Conservation (phyloP, 2,797 vertebrate species). For the Characodon lateralis region DNA sequence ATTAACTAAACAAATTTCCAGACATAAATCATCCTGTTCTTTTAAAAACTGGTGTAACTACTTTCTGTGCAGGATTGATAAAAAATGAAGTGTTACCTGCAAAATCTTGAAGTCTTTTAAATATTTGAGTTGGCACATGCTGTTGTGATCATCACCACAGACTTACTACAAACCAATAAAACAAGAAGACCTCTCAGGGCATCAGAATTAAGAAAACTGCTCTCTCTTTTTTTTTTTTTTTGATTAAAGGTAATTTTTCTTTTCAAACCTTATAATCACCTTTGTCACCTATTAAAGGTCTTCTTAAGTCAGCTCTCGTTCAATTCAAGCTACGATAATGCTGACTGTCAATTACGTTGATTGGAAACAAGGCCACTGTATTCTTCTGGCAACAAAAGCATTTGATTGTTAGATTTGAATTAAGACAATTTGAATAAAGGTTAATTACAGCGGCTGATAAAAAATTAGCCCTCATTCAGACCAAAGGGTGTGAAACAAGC, state of each 20-base stretch:
- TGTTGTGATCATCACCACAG: constrained; percentile 37
- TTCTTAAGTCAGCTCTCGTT: constrained; percentile 32
- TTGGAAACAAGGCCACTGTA: constrained; percentile 40
- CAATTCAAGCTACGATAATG: constrained; percentile 35
- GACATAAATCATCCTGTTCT: too few relatives aligned
- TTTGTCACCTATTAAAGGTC: constrained; percentile 11
- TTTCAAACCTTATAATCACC: background rate
- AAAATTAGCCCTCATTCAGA: constrained; percentile 43
- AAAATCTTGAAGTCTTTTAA: constrained; percentile 16
- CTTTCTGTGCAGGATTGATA: background rate
- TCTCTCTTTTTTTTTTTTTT: background rate
- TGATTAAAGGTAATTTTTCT: constrained; percentile 7
- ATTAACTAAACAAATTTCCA: background rate
- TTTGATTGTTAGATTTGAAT: constrained; percentile 57
- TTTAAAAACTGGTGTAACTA: background rate
- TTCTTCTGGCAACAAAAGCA: constrained; percentile 33
- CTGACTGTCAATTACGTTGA: constrained; percentile 55
- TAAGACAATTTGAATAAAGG: constrained; percentile 56
- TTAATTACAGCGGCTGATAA: constrained; percentile 60
- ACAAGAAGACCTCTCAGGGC: constrained; percentile 2
- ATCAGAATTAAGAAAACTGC: constrained; percentile 7
- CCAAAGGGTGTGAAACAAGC: constrained; percentile 39
- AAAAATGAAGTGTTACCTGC: background rate
- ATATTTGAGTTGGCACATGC: constrained; percentile 38
- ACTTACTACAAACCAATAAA: constrained; percentile 7